These are phyloP conservation scores for Melanargia galathea DNA, from an alignment of 2,888 invertebrate genomes.

Conservation along the genomic window DNA sequence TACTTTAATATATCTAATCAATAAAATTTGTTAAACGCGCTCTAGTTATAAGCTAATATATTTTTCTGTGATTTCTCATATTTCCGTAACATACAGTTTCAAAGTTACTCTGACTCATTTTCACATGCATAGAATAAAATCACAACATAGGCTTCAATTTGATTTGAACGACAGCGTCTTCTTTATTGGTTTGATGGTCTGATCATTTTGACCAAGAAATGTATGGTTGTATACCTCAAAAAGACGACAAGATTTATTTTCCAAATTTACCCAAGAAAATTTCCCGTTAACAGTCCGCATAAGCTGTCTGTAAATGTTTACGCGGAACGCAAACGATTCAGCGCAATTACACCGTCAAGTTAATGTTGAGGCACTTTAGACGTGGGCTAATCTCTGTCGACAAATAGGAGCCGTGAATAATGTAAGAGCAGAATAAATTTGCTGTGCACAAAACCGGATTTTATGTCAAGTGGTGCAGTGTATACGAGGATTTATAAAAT, in stretches of 20 bases:
- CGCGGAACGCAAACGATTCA: slow-evolving; percentile 15
- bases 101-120: too few relatives aligned
- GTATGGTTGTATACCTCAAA: neutral
- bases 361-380: slow-evolving; percentile 17
- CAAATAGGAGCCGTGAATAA: slow-evolving; percentile 18
- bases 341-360: slow-evolving; percentile 18
- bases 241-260: neutral
- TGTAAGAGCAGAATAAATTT: slow-evolving; percentile 19
- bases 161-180: too few relatives aligned
- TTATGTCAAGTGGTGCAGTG: slow-evolving; percentile 13
- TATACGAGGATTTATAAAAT: neutral
- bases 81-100: too few relatives aligned
- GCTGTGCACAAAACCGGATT: slow-evolving; percentile 13
- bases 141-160: too few relatives aligned
- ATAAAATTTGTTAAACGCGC: too few relatives aligned
- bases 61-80: too few relatives aligned
- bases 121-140: too few relatives aligned
- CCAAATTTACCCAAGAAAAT: neutral
- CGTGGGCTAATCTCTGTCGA: slow-evolving; percentile 21
- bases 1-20: too few relatives aligned
- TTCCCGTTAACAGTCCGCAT: slow-evolving; percentile 1
- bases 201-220: neutral
- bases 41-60: too few relatives aligned
- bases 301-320: slow-evolving; percentile 14
- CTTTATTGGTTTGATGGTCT: too few relatives aligned